A percentile compares a stretch with the other conserved stretches of the same genome.
Conservation (phyloP, 2,113 vertebrate species). For the Oryzias curvinotus region DNA sequence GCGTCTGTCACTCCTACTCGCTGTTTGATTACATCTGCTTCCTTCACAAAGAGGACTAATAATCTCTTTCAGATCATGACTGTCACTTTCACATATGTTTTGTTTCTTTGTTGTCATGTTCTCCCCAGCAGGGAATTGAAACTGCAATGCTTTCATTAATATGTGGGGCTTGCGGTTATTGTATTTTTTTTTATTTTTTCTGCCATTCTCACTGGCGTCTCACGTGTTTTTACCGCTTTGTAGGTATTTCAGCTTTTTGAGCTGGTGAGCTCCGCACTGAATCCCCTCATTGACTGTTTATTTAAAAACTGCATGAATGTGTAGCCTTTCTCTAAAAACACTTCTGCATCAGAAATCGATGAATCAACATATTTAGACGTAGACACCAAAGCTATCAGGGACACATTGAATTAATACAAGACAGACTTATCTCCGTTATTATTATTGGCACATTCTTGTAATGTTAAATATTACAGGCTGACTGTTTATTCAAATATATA, state of each 20-base stretch:
- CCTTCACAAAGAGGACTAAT: constrained; percentile 27
- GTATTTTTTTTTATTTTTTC: constrained; percentile 17
- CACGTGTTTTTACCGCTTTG: constrained; percentile 20
- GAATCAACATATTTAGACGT: constrained; percentile 54
- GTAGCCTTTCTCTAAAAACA: constrained; percentile 61
- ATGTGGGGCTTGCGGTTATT: constrained; percentile 17
- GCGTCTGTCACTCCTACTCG: constrained; percentile 37
- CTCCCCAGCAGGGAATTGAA: background rate
- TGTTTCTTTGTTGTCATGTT: background rate
- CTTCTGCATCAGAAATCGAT: constrained; percentile 60
- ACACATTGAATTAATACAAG: constrained; percentile 54
- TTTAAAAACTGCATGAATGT: constrained; percentile 65
- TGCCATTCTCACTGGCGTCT: constrained; percentile 21
- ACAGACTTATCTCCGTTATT: constrained; percentile 33
- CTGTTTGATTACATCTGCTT: constrained; percentile 46
- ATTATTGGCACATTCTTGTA: background rate
- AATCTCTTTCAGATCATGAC: constrained; percentile 7
- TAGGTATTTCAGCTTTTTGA: constrained; percentile 18
- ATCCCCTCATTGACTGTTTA: constrained; percentile 25
- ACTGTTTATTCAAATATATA: constrained; percentile 55
- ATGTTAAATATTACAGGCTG: constrained; percentile 7
- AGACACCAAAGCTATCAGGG: constrained; percentile 69
- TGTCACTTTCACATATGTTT: constrained; percentile 18
- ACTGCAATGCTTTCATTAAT: constrained; percentile 12
- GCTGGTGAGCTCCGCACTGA: constrained; percentile 4